Percentiles rank a stretch among this genome's conserved stretches.
phyloP scores from a whole-genome alignment of 2,113 vertebrate species.

The Pangasianodon hypophthalmus region DNA sequence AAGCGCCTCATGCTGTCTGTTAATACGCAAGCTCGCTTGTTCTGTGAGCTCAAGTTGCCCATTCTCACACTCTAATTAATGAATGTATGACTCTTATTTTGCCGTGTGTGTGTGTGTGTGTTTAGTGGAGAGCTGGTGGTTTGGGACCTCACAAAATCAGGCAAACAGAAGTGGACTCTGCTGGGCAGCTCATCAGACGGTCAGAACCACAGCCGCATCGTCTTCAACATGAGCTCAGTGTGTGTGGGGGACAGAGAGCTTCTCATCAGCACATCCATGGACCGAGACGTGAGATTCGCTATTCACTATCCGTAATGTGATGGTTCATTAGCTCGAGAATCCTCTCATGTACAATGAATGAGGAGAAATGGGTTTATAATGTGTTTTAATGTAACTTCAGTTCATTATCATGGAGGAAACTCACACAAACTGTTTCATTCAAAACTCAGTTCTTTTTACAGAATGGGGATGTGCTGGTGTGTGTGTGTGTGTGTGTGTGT shows the following conservation, averaged over 20 bases:
- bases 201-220: constrained; percentile 90
- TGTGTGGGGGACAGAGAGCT: constrained; percentile 73
- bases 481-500: too few species aligned
- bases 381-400: not conserved
- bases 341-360: not conserved
- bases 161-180: constrained; percentile 85
- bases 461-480: not conserved
- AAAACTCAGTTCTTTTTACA: not conserved
- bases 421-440: not conserved
- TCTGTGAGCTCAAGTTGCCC: not conserved
- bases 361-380: too few species aligned
- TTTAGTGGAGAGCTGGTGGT: constrained; percentile 87
- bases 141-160: constrained; percentile 85
- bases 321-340: not conserved
- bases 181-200: constrained; percentile 82
- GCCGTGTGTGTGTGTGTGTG: constrained; percentile 26
- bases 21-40: not conserved
- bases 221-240: constrained; percentile 87
- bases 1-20: not conserved
- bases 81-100: not conserved
- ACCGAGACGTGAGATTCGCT: constrained; percentile 66
- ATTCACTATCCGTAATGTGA: not conserved
- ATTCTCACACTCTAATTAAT: too few species aligned
- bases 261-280: constrained; percentile 95
- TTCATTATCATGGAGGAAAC: not conserved